Percentiles rank a stretch among this genome's conserved stretches.
These are phyloP conservation scores for Sinocyclocheilus rhinocerous DNA, from an alignment of 2,113 vertebrate species.

Conservation along the genomic window DNA sequence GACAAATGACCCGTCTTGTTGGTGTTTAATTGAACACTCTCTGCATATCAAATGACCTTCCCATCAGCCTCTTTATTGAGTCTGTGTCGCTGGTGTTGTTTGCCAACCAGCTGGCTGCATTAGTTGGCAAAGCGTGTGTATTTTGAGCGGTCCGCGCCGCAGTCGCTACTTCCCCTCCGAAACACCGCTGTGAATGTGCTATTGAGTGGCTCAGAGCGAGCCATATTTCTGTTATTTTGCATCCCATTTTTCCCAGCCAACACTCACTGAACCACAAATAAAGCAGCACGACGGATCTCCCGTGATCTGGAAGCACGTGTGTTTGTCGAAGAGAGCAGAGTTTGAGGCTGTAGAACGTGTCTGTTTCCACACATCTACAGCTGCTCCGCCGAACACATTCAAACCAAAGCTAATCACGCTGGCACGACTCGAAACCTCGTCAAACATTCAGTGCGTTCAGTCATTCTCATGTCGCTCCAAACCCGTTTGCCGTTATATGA, in stretches of 20 bases:
- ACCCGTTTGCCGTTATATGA: no score
- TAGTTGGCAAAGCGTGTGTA: conserved; percentile 65
- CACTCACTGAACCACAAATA: conserved; percentile 7
- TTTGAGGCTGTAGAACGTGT: background rate
- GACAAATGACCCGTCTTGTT: conserved; percentile 56
- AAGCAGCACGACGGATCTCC: background rate
- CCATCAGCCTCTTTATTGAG: conserved; percentile 51
- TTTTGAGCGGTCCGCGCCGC: conserved; percentile 58
- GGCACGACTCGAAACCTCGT: background rate
- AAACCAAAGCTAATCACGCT: background rate
- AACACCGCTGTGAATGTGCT: conserved; percentile 64
- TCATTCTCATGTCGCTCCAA: no score
- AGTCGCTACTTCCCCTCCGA: conserved; percentile 70
- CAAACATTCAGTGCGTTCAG: background rate
- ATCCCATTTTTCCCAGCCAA: conserved; percentile 52
- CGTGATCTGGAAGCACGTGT: background rate
- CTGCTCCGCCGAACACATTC: background rate
- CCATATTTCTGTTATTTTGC: conserved; percentile 30
- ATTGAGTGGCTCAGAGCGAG: conserved; percentile 67
- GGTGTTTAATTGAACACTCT: conserved; percentile 55
- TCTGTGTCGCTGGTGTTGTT: conserved; percentile 35
- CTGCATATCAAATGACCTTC: conserved; percentile 56
- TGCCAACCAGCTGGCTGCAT: conserved; percentile 60
- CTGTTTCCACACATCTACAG: no score
- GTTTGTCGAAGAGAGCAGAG: background rate